A percentile compares a stretch with the other conserved stretches of the same genome.
Evolutionary conservation across 2,113 vertebrate species (phyloP).

Genomic region (Candoia aspera): DNA sequence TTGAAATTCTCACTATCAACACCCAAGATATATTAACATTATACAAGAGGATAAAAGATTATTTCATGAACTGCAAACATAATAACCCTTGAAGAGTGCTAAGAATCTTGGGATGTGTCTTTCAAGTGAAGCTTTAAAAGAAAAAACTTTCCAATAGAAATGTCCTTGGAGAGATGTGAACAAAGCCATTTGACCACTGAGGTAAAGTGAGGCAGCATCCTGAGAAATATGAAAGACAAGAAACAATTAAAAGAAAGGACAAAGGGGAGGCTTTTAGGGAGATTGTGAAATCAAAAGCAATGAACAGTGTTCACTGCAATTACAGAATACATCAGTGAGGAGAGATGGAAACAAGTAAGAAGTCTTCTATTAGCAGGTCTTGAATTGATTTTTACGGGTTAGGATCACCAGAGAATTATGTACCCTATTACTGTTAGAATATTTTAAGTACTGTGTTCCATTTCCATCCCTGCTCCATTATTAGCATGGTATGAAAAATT

Average conservation of each 20-base stretch:
- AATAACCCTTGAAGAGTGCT: slow-evolving; percentile 18
- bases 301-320: slow-evolving; percentile 24
- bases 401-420: neutral
- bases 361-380: neutral
- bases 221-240: slow-evolving; percentile 32
- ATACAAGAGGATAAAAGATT: slow-evolving; percentile 19
- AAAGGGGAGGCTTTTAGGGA: slow-evolving; percentile 24
- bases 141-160: slow-evolving; percentile 24
- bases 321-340: neutral
- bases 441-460: neutral
- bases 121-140: neutral
- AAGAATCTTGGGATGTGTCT: neutral
- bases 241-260: slow-evolving; percentile 32
- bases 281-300: slow-evolving; percentile 33
- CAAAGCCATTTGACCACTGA: slow-evolving; percentile 24
- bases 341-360: neutral
- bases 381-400: neutral
- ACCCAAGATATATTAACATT: slow-evolving; percentile 20
- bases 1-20: neutral
- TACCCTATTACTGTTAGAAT: neutral
- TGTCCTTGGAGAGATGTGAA: slow-evolving; percentile 31
- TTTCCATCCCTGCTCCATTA: neutral
- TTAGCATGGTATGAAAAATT: neutral
- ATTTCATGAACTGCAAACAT: slow-evolving; percentile 21
- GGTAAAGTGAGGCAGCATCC: neutral